Evolutionary conservation across 2,797 vertebrate species (phyloP).

Genomic region (Rhyacichthys aspro): DNA sequence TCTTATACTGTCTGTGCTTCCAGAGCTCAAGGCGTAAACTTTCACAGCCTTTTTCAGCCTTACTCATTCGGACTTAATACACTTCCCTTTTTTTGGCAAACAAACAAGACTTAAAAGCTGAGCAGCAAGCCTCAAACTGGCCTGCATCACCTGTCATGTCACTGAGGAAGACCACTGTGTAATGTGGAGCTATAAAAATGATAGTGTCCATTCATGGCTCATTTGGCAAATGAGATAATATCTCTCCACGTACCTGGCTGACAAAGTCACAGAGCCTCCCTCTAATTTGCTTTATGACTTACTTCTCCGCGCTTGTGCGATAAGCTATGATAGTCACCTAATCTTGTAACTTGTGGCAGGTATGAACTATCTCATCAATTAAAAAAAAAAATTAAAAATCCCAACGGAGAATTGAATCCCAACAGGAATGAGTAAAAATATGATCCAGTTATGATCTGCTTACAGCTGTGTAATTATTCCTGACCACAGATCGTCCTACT

Average conservation of each 20-base stretch:
- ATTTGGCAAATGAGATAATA: constrained; percentile 71
- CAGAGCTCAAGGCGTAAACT: too few relatives aligned
- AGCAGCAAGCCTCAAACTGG: neutral
- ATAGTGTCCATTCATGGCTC: constrained; percentile 57
- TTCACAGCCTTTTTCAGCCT: too few relatives aligned
- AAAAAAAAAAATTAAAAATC: constrained; percentile 54
- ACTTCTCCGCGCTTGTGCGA: constrained; percentile 51
- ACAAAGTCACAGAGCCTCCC: constrained; percentile 61
- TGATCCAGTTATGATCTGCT: constrained; percentile 73
- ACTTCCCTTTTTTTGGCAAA: constrained; percentile 1
- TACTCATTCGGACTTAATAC: too few relatives aligned
- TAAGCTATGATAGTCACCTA: constrained; percentile 67
- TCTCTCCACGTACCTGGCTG: constrained; percentile 57
- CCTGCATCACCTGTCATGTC: constrained; percentile 3
- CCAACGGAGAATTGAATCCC: constrained; percentile 62
- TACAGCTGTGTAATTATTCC: constrained; percentile 73
- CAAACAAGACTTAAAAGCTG: neutral
- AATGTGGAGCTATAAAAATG: constrained; percentile 43
- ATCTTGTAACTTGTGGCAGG: constrained; percentile 69
- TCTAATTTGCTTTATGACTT: constrained; percentile 70
- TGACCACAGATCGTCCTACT: constrained; percentile 62
- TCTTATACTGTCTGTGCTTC: too few relatives aligned
- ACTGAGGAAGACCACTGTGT: constrained; percentile 15
- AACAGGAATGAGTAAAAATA: constrained; percentile 65
- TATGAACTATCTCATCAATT: constrained; percentile 72